Evolutionary conservation across 1,140 invertebrate species (phyloP).

Genomic region (Pinna nobilis): DNA sequence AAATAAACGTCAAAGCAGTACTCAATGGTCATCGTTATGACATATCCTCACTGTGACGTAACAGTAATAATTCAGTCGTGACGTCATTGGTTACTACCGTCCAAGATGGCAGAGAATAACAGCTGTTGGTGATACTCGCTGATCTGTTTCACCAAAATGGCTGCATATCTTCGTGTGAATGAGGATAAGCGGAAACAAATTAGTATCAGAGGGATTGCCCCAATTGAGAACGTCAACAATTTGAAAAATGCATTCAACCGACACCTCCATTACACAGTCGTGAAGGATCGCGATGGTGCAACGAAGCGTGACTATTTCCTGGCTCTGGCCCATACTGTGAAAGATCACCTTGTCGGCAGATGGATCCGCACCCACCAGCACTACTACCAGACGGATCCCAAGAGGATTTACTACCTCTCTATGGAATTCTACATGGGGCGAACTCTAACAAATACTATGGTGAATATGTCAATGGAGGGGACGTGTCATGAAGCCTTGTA

Average conservation of each 20-base stretch:
- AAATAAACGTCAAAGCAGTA: no score
- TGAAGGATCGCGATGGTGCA: constrained; percentile 97
- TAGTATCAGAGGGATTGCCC: constrained; percentile 94
- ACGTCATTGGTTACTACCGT: not conserved
- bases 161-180: not conserved
- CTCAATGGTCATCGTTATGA: no score
- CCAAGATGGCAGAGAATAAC: not conserved
- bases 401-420: constrained; percentile 98
- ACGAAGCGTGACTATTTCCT: constrained; percentile 96
- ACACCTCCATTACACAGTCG: constrained; percentile 97
- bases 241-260: constrained; percentile 98
- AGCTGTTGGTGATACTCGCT: not conserved
- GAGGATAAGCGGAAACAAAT: constrained; percentile 82
- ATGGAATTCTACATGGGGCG: constrained; percentile 99
- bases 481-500: constrained; percentile 97
- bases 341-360: constrained; percentile 95
- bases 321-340: constrained; percentile 95
- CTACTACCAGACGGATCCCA: constrained; percentile 97
- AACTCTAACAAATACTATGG: constrained; percentile 97
- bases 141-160: not conserved
- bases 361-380: constrained; percentile 99
- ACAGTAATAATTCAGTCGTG: not conserved
- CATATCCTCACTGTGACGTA: not conserved
- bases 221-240: constrained; percentile 93
- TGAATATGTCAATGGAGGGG: constrained; percentile 96